These are phyloP conservation scores for Bellardia bayeri DNA, from an alignment of 2,888 invertebrate genomes.

Conservation along the genomic window DNA sequence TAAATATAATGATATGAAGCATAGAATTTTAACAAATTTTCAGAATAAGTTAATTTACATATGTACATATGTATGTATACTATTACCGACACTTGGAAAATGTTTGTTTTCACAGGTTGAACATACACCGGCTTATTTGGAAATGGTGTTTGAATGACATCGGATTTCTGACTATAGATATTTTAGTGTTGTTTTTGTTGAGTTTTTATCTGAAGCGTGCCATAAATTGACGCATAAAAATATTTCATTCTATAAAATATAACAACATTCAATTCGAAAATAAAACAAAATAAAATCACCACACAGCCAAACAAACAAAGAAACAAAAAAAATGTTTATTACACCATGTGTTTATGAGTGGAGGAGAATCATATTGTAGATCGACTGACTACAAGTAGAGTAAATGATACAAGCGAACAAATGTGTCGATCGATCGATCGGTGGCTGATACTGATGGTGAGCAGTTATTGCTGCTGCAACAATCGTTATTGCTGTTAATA, in stretches of 20 bases:
- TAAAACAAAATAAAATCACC: conserved; percentile 60
- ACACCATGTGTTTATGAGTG: conserved; percentile 71
- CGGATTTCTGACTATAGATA: conserved; percentile 23
- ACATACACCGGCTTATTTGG: neutral
- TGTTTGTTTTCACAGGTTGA: too few relatives aligned
- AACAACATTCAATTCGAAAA: conserved; percentile 68
- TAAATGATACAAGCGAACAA: conserved; percentile 48
- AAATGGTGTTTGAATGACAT: conserved; percentile 50
- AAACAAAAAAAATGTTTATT: conserved; percentile 57
- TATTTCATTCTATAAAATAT: conserved; percentile 77
- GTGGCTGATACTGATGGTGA: conserved; percentile 27
- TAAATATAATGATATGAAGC: too few relatives aligned
- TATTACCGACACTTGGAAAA: too few relatives aligned
- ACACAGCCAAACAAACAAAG: conserved; percentile 39
- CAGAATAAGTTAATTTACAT: too few relatives aligned
- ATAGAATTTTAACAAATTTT: too few relatives aligned
- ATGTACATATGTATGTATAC: too few relatives aligned
- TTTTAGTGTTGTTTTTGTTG: conserved; percentile 35
- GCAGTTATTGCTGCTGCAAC: conserved; percentile 20
- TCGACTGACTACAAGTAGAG: conserved; percentile 10
- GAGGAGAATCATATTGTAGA: conserved; percentile 40
- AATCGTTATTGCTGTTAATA: conserved; percentile 47
- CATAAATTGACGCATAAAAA: conserved; percentile 83
- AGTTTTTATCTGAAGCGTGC: conserved; percentile 80
- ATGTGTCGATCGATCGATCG: neutral